Percentiles rank a stretch among this genome's conserved stretches.
phyloP scores from a whole-genome alignment of 2,797 vertebrate species.

The Gephyroberyx darwinii region DNA sequence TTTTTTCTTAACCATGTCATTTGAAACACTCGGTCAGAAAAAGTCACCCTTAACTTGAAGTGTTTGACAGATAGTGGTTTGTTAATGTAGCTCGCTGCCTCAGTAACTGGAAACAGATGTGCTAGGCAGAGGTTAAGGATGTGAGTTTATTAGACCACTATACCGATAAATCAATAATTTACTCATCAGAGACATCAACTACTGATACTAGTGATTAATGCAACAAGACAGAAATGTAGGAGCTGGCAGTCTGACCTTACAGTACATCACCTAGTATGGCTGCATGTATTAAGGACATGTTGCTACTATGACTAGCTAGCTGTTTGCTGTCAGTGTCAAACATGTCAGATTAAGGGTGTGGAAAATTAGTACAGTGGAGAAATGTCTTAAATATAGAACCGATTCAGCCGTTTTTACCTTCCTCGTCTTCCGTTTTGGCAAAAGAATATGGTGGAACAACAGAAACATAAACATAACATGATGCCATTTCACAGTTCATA shows the following conservation, averaged over 20 bases:
- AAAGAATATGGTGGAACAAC: slow-evolving; percentile 54
- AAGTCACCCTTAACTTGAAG: slow-evolving; percentile 66
- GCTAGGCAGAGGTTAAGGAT: no score
- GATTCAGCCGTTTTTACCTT: slow-evolving; percentile 86
- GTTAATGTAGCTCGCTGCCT: slow-evolving; percentile 12
- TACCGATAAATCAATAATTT: no score
- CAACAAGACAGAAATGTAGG: no score
- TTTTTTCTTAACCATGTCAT: slow-evolving; percentile 62
- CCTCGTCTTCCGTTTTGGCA: slow-evolving; percentile 85
- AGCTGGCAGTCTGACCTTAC: neutral
- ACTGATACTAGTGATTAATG: no score
- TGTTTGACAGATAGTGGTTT: slow-evolving; percentile 64
- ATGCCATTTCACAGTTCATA: slow-evolving; percentile 17
- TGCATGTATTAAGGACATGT: no score
- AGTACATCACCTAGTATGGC: no score
- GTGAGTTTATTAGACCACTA: no score
- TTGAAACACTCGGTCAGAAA: slow-evolving; percentile 57
- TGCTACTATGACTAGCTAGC: no score
- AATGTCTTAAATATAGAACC: slow-evolving; percentile 28
- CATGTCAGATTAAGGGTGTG: slow-evolving; percentile 67
- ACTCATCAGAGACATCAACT: no score
- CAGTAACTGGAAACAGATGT: no score
- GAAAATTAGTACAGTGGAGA: slow-evolving; percentile 69
- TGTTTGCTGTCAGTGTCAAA: slow-evolving; percentile 69
- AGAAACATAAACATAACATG: slow-evolving; percentile 55